phyloP scores from a whole-genome alignment of 2,888 invertebrate genomes.

The Lepidonotus clava region DNA sequence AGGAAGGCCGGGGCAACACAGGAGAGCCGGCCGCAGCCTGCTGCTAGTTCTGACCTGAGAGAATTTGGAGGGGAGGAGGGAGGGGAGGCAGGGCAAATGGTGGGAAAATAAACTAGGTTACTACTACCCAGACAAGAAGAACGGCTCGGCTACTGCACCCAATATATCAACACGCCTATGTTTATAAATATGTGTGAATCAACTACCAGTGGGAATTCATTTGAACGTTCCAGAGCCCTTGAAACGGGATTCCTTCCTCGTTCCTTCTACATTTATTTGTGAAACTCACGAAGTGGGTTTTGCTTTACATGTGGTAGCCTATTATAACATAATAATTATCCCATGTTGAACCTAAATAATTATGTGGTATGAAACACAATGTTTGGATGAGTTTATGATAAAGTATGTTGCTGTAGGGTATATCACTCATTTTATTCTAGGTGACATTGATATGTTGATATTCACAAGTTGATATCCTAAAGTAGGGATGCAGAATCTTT shows the following conservation, averaged over 20 bases:
- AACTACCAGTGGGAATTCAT: constrained; percentile 18
- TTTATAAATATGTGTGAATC: too few species aligned
- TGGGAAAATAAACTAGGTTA: constrained; percentile 41
- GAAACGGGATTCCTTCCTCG: too few species aligned
- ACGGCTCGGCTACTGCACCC: background rate
- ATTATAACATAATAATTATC: too few species aligned
- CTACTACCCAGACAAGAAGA: background rate
- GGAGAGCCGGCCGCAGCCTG: background rate
- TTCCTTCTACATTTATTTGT: too few species aligned
- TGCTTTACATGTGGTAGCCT: too few species aligned
- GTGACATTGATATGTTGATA: constrained; percentile 13
- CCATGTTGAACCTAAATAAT: background rate
- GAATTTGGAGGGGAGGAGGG: background rate
- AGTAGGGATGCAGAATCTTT: background rate
- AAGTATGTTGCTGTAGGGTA: background rate
- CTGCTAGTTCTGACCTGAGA: background rate
- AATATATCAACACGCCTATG: background rate
- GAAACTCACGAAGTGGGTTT: too few species aligned
- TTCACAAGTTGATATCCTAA: constrained; percentile 3
- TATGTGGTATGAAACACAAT: too few species aligned
- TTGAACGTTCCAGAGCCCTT: too few species aligned
- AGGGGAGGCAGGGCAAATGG: background rate
- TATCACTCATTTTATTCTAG: background rate
- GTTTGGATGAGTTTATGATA: background rate
- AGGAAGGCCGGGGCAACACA: background rate